Base-by-base conservation (phyloP, 2,113 vertebrate species). In the Prochilodus magdalenae region DNA sequence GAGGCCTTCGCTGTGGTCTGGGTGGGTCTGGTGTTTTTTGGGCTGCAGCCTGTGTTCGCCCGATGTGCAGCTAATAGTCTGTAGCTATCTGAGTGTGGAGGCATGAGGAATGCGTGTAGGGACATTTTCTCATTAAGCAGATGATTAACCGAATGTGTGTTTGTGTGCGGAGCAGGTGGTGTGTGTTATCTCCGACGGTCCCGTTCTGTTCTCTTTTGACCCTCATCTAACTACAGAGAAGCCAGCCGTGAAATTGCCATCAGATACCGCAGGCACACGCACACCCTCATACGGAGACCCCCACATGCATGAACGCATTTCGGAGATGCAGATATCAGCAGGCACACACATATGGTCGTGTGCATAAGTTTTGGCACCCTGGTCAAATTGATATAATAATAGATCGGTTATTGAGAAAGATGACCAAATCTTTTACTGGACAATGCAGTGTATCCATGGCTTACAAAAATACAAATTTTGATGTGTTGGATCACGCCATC, bases 211-310 rank as follows among this genome's bases (percentile, higher is more conserved):
- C 86, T 85, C 71, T 65, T 71, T 67, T 81, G 77, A 84, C 75
- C 83, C 59, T 79, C 75, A 78, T 75, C 80, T 83, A 60, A 74
- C 69, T 73, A 57, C 66, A 84, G 80, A 55, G 82, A 91, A 88
- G 63, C 83, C 90, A 86, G 86, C 85, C 92, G 30, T 93, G 91
- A 93, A 93, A 93, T 94, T 91, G 89, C 86, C 89, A 92, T 91
- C 89, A 89, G 90, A 93, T 87, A 87, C 76, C 80, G 75, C 53
- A 77, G 75, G 53, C 4, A 2, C 2, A 49, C 75, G 83, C 76
- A 78, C 84, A 74, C 83, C 82, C 85, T 73, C 85, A 87, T 59
- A 86, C 80, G 51, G 44, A 24, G 24, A 30, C 72, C 71, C 44
- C 65, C 44, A 63, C 33, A 44, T 22, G 44, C 15, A 20, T 29